Base-by-base conservation (phyloP, 2,888 invertebrate species). In the Ophonus ardosiacus region DNA sequence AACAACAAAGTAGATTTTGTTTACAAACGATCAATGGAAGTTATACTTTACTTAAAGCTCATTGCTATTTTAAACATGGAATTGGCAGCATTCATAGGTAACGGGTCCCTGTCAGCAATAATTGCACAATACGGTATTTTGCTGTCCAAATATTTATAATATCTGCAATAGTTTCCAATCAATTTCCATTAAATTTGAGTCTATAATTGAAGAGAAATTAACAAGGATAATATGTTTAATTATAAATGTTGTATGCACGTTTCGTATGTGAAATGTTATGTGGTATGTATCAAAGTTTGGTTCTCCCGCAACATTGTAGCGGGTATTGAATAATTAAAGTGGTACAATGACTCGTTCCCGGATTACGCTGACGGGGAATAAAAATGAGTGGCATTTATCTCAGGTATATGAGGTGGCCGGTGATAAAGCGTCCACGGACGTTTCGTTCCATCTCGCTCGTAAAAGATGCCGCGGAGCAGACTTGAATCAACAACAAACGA, bases 331-430 rank as follows among this genome's bases (percentile, higher is more conserved):
- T 82, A 82, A 82, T 82, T 82, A 82, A 82, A 82, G 71, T 51
- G n/a, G 21, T 17, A 59, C 71, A 71, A 38, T 38, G 43, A 8
- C 38, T 57, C 76, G n/a, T 17, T 24, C 15, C 31, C 31, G 83
- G 83, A 74, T 83, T 74, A 83, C 83, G 56, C 57, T 74, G 74
- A 83, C 57, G 31, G n/a, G 18, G 61, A 15, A 83, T 83, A 83
- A 83, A 82, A 83, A 83, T 83, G 57, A 74, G 59, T 59, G 83
- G 40, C 83, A 83, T 83, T 83, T 83, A 83, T 83, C 83, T 71
- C 59, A 83, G 59, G 83, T 83, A 82, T 82, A 82, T 71, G 71
- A 82, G 82, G 74, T 82, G 59, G 57, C 51, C 40, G 31, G 43
- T 83, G 83, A 83, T 83, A 83, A 74, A 83, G 74, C 56, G 40